Conservation (phyloP, 2,888 invertebrate genomes). For the Aethes cnicana region DNA sequence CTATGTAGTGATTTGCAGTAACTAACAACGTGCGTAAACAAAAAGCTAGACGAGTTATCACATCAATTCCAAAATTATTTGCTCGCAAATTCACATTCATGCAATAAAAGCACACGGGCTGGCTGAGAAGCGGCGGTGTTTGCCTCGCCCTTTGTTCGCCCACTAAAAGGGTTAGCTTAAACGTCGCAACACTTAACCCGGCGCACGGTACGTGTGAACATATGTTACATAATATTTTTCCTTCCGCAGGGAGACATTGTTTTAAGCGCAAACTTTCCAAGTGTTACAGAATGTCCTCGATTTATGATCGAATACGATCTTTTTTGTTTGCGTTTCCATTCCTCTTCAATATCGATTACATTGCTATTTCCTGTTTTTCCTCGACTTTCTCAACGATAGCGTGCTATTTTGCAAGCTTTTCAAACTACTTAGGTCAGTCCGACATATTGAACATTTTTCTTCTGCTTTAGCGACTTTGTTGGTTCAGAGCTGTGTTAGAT, state of each 20-base stretch:
- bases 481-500: neutral
- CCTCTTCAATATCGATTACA: constrained; percentile 10
- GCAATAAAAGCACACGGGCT: constrained; percentile 46
- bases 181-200: constrained; percentile 57
- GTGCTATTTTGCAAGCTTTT: constrained; percentile 1
- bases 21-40: constrained; percentile 10
- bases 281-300: constrained; percentile 34
- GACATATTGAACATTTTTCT: neutral
- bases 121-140: constrained; percentile 36
- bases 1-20: too few species aligned
- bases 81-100: constrained; percentile 54
- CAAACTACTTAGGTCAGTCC: constrained; percentile 1
- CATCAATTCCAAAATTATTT: constrained; percentile 48
- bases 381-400: constrained; percentile 3
- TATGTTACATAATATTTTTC: constrained; percentile 51
- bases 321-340: constrained; percentile 14
- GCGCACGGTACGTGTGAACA: constrained; percentile 47
- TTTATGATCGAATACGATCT: constrained; percentile 23
- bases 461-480: neutral
- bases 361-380: constrained; percentile 7
- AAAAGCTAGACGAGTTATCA: constrained; percentile 5
- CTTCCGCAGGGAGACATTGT: constrained; percentile 41
- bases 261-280: constrained; percentile 36
- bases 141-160: constrained; percentile 57
- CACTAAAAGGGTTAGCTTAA: constrained; percentile 69